Conservation (phyloP, 1,140 invertebrate genomes). For the Cephus cinctus region DNA sequence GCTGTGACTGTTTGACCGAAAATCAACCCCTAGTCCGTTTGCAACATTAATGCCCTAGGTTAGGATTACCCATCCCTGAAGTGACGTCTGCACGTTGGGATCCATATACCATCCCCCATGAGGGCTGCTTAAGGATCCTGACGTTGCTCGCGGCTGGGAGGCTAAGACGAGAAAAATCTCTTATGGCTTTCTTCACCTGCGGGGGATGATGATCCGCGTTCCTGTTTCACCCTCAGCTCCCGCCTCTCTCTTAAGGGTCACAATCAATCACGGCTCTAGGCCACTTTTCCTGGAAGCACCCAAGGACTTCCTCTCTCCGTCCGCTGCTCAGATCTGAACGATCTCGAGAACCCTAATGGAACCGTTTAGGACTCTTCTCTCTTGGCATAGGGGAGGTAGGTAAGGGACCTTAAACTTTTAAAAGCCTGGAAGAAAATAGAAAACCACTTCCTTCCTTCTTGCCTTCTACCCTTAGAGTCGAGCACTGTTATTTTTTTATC, state of each 20-base stretch:
- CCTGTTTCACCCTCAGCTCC: constrained; percentile 29
- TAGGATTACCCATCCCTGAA: constrained; percentile 40
- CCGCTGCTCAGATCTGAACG: background rate
- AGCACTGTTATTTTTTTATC: too few relatives aligned
- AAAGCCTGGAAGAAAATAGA: constrained; percentile 18
- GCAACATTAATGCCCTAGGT: constrained; percentile 46
- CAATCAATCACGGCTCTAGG: constrained; percentile 34
- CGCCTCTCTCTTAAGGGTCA: too few relatives aligned
- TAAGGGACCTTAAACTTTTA: constrained; percentile 19
- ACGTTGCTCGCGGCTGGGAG: too few relatives aligned
- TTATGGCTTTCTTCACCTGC: constrained; percentile 21
- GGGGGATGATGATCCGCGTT: constrained; percentile 18
- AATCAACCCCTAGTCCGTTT: constrained; percentile 34
- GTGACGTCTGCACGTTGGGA: too few relatives aligned
- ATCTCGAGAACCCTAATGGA: background rate
- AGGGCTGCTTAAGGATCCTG: too few relatives aligned
- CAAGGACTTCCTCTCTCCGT: background rate
- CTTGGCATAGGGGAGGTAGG: background rate
- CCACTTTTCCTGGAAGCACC: too few relatives aligned
- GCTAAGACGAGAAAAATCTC: constrained; percentile 14
- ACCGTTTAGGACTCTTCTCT: background rate
- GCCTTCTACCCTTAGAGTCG: too few relatives aligned
- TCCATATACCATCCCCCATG: too few relatives aligned
- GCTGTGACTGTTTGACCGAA: constrained; percentile 28
- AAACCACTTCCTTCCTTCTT: background rate